phyloP scores from a whole-genome alignment of 2,113 vertebrate species.

The Mola mola region DNA sequence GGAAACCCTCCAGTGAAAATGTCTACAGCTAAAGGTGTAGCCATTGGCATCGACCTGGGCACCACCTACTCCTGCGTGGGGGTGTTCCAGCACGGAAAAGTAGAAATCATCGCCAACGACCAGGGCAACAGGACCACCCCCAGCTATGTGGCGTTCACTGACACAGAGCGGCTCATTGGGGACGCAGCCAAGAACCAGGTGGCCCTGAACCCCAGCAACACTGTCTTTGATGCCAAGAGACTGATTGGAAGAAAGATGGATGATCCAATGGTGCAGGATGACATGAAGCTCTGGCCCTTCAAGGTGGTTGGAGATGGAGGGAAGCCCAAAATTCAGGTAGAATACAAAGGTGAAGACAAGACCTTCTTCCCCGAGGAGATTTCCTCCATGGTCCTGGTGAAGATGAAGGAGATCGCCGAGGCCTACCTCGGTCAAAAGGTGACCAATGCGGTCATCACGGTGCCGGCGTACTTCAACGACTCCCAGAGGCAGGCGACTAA shows the following conservation, averaged over 20 bases:
- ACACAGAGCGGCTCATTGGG: conserved; percentile 54
- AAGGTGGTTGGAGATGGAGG: conserved; percentile 66
- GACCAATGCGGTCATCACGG: conserved; percentile 89
- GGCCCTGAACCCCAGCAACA: conserved; percentile 70
- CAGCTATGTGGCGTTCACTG: conserved; percentile 61
- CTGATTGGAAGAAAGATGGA: conserved; percentile 78
- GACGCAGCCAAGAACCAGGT: conserved; percentile 71
- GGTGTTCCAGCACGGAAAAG: conserved; percentile 92
- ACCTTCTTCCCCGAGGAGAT: conserved; percentile 74
- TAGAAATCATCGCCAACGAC: conserved; percentile 76
- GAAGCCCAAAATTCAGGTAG: conserved; percentile 71
- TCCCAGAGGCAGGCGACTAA: conserved; percentile 76
- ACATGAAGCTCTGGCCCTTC: conserved; percentile 80
- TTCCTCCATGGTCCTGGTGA: conserved; percentile 69
- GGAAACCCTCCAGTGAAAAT: conserved; percentile 23
- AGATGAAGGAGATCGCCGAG: conserved; percentile 68
- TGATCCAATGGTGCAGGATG: conserved; percentile 70
- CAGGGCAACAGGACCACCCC: conserved; percentile 71
- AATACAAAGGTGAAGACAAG: conserved; percentile 74
- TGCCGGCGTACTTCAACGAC: conserved; percentile 78
- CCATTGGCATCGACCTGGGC: conserved; percentile 66
- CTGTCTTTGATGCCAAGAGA: conserved; percentile 68
- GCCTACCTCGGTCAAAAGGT: conserved; percentile 79
- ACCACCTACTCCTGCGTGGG: conserved; percentile 85
- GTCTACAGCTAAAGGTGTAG: conserved; percentile 40